Evolutionary conservation across 2,113 vertebrate genomes (phyloP).

Genomic region (Dasyurus viverrinus): DNA sequence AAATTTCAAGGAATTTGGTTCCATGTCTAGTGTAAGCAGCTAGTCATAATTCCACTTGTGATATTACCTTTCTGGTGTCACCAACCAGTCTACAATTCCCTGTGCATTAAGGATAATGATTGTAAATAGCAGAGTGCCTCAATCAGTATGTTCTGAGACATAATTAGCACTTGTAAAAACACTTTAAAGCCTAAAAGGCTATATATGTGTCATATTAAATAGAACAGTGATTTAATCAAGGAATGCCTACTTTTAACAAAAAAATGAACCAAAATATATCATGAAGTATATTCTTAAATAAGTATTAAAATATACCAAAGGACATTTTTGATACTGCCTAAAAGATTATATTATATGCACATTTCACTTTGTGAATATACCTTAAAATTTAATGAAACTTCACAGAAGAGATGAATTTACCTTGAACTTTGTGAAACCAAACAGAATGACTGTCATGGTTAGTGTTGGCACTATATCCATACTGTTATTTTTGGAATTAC

Average conservation of each 20-base stretch:
- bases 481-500: background rate
- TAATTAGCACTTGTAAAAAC: slow-evolving; percentile 37
- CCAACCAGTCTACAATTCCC: background rate
- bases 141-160: background rate
- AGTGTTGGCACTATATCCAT: background rate
- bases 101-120: background rate
- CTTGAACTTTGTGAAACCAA: background rate
- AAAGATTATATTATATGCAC: background rate
- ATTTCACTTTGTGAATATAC: background rate
- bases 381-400: slow-evolving; percentile 22
- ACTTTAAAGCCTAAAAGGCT: slow-evolving; percentile 28
- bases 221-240: slow-evolving; percentile 43
- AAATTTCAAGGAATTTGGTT: background rate
- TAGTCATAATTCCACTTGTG: slow-evolving; percentile 1
- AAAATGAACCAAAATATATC: slow-evolving; percentile 40
- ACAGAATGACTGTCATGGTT: background rate
- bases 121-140: slow-evolving; percentile 34
- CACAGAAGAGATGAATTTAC: background rate
- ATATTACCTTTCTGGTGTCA: slow-evolving; percentile 18
- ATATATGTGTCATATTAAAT: slow-evolving; percentile 8
- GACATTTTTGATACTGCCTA: background rate
- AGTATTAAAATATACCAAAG: background rate
- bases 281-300: slow-evolving; percentile 30
- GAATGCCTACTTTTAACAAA: slow-evolving; percentile 55
- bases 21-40: background rate